Evolutionary conservation across 1,140 invertebrate species (phyloP), one percentile per base, ranked within the genome.

Genomic region (Drosophila elegans): DNA sequence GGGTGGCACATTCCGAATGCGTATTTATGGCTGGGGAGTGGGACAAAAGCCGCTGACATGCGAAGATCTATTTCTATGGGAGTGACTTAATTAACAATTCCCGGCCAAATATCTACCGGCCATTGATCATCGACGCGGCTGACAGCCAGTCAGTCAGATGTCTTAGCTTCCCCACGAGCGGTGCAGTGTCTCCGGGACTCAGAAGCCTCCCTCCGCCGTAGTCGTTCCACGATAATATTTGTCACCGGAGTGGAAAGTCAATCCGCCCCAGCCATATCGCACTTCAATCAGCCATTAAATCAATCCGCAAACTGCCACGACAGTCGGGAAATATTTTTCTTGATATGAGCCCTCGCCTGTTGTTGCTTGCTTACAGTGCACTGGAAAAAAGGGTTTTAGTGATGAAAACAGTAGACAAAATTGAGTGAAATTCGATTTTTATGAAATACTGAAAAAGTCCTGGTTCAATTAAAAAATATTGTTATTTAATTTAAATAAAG

Each of bases 161-260:
- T 16, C 12, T n/a, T n/a, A n/a, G n/a, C n/a, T 59, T 66, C 45
- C 46, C 46, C 10, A 45, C 21, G 21, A 45, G 21, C 44, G 44
- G 44, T 45, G 44, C 44, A 45, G 44, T 25, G 44, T 45, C 21
- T 25, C 21, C 44, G 10, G 21, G 44, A 25, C 44, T 45, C 44
- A 45, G 16, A 45, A n/a, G 44, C 12, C 2, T 6, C 11, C 25
- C 45, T 48, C 27, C 46, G n/a, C 27, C 44, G 45, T 9, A 10
- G 12, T 38, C 46, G 49, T n/a, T 12, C 45, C 46, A 66, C 64
- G 56, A 71, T 78, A 81, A 71, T 81, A 81, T 86, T 85, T 86
- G 78, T 71, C 68, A 69, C 29, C 16, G 41, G 49, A 54, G 67
- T 85, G 61, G 41, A 45, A 48, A 57, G 53, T 57, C 68, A 72